Percentiles rank a stretch among this genome's conserved stretches.
Evolutionary conservation across 2,113 vertebrate genomes (phyloP).

Genomic region (Probosciger aterrimus): DNA sequence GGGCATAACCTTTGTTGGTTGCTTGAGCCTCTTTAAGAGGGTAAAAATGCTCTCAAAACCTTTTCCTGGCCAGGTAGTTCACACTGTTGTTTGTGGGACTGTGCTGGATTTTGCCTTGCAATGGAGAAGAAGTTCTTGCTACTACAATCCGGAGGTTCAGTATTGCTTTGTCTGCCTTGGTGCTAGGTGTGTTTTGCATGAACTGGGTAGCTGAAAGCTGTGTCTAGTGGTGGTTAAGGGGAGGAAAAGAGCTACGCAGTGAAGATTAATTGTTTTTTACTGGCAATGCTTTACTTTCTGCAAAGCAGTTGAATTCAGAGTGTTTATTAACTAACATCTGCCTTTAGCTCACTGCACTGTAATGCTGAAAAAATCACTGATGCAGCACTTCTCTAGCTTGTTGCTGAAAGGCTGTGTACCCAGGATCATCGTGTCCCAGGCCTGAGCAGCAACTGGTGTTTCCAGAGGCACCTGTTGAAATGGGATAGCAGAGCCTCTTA

Average conservation of each 20-base stretch:
- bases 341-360: rapidly evolving
- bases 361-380: not conserved
- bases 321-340: not conserved
- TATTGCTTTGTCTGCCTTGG: not conserved
- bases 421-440: rapidly evolving
- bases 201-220: not conserved
- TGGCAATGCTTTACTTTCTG: not conserved
- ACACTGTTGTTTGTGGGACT: not conserved
- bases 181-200: not conserved
- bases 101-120: not conserved
- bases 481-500: no score
- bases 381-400: no score
- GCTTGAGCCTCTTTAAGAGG: not conserved
- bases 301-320: not conserved
- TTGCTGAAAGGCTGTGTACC: not conserved
- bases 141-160: not conserved
- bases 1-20: no score
- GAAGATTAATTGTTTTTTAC: no score
- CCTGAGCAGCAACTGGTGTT: not conserved
- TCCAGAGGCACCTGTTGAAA: not conserved
- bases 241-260: not conserved
- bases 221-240: not conserved
- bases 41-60: not conserved
- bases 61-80: not conserved
- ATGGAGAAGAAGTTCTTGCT: not conserved